Evolutionary conservation across 1,140 invertebrate species (phyloP).

Genomic region (Amphibalanus amphitrite): DNA sequence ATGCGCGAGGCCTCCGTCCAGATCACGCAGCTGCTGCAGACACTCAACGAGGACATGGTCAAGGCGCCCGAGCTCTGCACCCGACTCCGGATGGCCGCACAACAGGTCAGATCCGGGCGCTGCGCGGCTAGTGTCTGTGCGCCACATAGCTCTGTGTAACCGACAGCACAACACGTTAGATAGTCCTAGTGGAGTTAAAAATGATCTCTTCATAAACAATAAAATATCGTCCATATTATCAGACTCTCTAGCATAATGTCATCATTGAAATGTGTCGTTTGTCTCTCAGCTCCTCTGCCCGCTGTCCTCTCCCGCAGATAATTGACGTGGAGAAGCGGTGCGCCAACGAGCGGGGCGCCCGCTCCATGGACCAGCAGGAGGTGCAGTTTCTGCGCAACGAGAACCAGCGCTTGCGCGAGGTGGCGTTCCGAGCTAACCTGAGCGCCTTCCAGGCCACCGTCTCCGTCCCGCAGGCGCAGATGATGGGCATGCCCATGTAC

Average conservation of each 20-base stretch:
- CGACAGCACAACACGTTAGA: too few relatives aligned
- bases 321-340: background rate
- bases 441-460: background rate
- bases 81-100: background rate
- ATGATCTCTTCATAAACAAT: too few relatives aligned
- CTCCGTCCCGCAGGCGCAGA: background rate
- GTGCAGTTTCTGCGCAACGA: background rate
- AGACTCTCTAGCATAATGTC: too few relatives aligned
- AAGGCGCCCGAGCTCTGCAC: background rate
- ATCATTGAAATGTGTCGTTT: too few relatives aligned
- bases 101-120: background rate
- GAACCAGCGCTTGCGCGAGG: background rate
- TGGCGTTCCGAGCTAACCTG: background rate
- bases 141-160: too few relatives aligned
- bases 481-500: background rate
- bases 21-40: background rate
- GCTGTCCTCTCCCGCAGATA: background rate
- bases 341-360: background rate
- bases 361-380: constrained; percentile 1
- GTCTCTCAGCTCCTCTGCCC: too few relatives aligned
- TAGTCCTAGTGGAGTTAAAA: too few relatives aligned
- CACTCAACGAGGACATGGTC: background rate
- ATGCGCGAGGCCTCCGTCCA: background rate
- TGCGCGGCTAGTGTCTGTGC: too few relatives aligned
- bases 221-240: too few relatives aligned